Evolutionary conservation across 2,888 invertebrate species (phyloP).

Genomic region (Gasteruption jaculator): DNA sequence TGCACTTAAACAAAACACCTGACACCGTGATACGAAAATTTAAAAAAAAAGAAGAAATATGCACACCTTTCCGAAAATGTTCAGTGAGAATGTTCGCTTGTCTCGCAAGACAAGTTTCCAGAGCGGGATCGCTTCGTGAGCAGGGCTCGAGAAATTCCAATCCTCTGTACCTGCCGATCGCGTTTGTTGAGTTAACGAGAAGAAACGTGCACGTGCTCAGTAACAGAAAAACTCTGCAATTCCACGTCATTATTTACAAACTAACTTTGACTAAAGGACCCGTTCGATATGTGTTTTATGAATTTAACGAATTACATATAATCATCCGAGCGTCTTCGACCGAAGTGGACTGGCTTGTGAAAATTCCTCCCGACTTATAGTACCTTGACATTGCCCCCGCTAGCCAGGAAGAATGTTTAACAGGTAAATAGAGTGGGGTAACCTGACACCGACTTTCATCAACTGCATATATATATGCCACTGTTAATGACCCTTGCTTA

Average conservation of each 20-base stretch:
- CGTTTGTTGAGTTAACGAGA: no score
- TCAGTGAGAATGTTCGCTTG: conserved; percentile 72
- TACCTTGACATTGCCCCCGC: conserved; percentile 51
- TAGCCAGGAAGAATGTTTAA: no score
- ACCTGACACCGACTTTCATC: conserved; percentile 20
- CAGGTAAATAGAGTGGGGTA: conserved; percentile 22
- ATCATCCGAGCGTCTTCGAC: conserved; percentile 36
- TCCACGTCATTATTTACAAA: no score
- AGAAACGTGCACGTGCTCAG: no score
- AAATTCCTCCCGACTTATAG: conserved; percentile 45
- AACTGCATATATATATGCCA: no score
- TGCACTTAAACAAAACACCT: no score
- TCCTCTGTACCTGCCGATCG: conserved; percentile 41
- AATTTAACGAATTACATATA: no score
- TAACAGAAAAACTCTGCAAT: no score
- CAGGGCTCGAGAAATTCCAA: conserved; percentile 70
- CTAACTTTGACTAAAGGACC: no score
- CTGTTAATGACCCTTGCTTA: no score
- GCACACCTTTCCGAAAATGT: conserved; percentile 69
- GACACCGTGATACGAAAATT: no score
- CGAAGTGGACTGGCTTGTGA: conserved; percentile 47
- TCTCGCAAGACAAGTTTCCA: conserved; percentile 69
- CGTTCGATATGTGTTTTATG: no score
- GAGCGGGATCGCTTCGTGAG: conserved; percentile 63
- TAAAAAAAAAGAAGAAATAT: neutral